A percentile compares a stretch with the other conserved stretches of the same genome.
Evolutionary conservation across 2,888 invertebrate genomes (phyloP).

Genomic region (Phaedon cochleariae): DNA sequence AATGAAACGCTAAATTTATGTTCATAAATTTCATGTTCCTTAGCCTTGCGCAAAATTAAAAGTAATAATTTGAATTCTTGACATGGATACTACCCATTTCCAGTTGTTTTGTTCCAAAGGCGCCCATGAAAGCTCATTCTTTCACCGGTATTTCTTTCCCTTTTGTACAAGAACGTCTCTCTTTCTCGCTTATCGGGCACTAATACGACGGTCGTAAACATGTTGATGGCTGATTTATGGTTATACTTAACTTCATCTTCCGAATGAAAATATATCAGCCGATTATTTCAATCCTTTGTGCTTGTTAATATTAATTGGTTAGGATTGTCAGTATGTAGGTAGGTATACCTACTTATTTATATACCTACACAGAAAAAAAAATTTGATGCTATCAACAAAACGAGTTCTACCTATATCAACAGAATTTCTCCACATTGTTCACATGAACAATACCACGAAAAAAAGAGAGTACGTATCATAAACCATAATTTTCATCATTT

Average conservation of each 20-base stretch:
- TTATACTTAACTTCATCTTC: slow-evolving; percentile 44
- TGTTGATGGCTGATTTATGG: slow-evolving; percentile 49
- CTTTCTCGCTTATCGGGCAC: slow-evolving; percentile 28
- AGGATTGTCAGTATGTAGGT: too few species aligned
- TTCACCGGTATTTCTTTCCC: neutral
- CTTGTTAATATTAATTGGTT: neutral
- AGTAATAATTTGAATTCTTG: slow-evolving; percentile 37
- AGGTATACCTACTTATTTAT: too few species aligned
- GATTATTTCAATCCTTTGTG: slow-evolving; percentile 20
- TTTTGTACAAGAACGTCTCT: neutral
- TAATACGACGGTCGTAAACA: slow-evolving; percentile 50
- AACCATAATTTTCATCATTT: too few species aligned
- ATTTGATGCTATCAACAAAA: too few species aligned
- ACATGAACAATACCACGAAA: too few species aligned
- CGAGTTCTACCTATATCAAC: too few species aligned
- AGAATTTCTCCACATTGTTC: too few species aligned
- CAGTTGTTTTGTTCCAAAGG: slow-evolving; percentile 37
- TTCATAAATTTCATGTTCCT: neutral
- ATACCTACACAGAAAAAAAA: too few species aligned
- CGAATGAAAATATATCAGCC: slow-evolving; percentile 41
- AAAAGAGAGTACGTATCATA: too few species aligned
- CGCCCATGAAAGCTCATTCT: slow-evolving; percentile 23
- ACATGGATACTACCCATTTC: slow-evolving; percentile 34
- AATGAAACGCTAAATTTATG: neutral
- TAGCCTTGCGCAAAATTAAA: slow-evolving; percentile 32